Conservation (phyloP, 1,140 invertebrate species). For the Lordiphosa mommai region DNA sequence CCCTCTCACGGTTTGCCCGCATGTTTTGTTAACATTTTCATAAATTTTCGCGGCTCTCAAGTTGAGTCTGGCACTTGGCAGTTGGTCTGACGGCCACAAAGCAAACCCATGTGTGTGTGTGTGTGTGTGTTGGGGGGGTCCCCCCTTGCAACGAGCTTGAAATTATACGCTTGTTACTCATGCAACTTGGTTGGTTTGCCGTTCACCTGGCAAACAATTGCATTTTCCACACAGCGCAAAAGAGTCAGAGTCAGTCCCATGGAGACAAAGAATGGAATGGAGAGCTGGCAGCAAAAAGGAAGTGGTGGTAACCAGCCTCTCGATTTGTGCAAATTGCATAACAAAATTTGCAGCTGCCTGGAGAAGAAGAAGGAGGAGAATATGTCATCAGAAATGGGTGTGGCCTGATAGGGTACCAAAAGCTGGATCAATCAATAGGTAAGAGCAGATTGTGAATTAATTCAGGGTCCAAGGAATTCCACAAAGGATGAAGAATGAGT, state of each 20-base stretch:
- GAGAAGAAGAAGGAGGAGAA: neutral
- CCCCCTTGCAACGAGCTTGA: conserved; percentile 8
- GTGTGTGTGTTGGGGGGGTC: conserved; percentile 2
- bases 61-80: conserved; percentile 22
- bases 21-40: conserved; percentile 46
- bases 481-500: too few species aligned
- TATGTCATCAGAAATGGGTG: neutral
- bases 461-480: too few species aligned
- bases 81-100: neutral
- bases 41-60: conserved; percentile 31
- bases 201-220: conserved; percentile 17
- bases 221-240: too few species aligned
- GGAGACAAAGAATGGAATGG: conserved; percentile 1
- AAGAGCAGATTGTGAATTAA: too few species aligned
- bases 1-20: neutral
- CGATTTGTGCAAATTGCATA: conserved; percentile 64
- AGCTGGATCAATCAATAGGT: too few species aligned
- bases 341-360: conserved; percentile 13
- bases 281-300: neutral
- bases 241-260: neutral
- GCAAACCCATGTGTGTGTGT: too few species aligned
- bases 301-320: conserved; percentile 34
- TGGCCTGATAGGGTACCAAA: too few species aligned
- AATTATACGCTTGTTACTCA: conserved; percentile 73
- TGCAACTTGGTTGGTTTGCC: conserved; percentile 43